phyloP scores from a whole-genome alignment of 2,113 vertebrate species.

The Syngnathus floridae region DNA sequence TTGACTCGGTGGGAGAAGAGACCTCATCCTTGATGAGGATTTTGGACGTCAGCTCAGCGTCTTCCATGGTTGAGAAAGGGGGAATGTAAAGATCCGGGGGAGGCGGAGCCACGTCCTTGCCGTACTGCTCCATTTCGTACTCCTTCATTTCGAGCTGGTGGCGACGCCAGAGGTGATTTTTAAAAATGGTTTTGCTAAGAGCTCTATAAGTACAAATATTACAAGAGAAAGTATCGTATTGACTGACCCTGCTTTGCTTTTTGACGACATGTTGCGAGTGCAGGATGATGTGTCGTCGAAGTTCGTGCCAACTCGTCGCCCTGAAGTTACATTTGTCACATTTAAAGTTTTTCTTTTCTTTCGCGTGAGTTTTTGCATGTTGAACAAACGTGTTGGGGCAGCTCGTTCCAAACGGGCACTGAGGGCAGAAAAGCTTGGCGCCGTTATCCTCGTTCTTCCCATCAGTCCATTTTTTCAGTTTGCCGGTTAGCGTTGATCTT shows the following conservation, averaged over 20 bases:
- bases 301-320: constrained; percentile 78
- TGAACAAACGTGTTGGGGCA: constrained; percentile 89
- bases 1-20: constrained; percentile 62
- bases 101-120: constrained; percentile 33
- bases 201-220: constrained; percentile 84
- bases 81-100: constrained; percentile 22
- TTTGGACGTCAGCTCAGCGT: constrained; percentile 58
- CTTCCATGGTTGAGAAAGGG: constrained; percentile 27
- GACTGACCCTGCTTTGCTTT: constrained; percentile 34
- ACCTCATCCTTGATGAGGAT: constrained; percentile 53
- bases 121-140: constrained; percentile 31
- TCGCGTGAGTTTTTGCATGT: constrained; percentile 90
- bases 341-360: constrained; percentile 85
- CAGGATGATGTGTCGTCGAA: constrained; percentile 82
- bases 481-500: constrained; percentile 78
- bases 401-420: constrained; percentile 89
- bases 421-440: constrained; percentile 83
- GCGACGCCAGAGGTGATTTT: constrained; percentile 81
- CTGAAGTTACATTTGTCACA: constrained; percentile 91
- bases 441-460: constrained; percentile 81
- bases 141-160: constrained; percentile 68
- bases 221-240: constrained; percentile 66
- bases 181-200: constrained; percentile 80
- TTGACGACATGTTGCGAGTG: constrained; percentile 70
- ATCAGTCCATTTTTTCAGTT: constrained; percentile 78